Conservation (phyloP, 2,797 vertebrate species). For the Hippopotamyrus pictus region DNA sequence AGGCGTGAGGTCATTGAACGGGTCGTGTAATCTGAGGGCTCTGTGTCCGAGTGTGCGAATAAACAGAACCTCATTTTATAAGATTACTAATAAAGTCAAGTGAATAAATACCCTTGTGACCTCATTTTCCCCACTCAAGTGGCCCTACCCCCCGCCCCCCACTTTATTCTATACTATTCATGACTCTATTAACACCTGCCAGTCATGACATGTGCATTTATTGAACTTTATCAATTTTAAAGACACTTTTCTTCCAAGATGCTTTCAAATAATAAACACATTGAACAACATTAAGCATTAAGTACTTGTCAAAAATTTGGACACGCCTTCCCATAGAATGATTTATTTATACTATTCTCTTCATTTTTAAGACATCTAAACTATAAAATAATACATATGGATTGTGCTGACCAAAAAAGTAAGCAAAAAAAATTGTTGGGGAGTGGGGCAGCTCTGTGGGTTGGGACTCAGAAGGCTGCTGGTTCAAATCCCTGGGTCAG, state of each 20-base stretch:
- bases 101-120: neutral
- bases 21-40: neutral
- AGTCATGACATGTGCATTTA: neutral
- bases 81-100: neutral
- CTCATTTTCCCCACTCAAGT: neutral
- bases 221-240: neutral
- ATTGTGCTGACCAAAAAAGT: neutral
- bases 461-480: neutral
- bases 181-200: neutral
- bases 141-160: neutral
- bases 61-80: neutral
- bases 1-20: neutral
- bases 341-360: neutral
- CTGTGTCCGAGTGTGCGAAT: neutral
- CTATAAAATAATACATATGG: neutral
- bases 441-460: neutral
- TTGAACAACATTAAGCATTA: neutral
- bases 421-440: neutral
- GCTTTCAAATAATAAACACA: neutral
- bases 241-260: neutral
- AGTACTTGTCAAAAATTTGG: neutral
- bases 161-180: neutral
- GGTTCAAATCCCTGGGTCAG: neutral
- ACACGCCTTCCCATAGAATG: neutral
- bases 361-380: neutral